Evolutionary conservation across 1,140 invertebrate species (phyloP).

Genomic region (Venturia canescens): DNA sequence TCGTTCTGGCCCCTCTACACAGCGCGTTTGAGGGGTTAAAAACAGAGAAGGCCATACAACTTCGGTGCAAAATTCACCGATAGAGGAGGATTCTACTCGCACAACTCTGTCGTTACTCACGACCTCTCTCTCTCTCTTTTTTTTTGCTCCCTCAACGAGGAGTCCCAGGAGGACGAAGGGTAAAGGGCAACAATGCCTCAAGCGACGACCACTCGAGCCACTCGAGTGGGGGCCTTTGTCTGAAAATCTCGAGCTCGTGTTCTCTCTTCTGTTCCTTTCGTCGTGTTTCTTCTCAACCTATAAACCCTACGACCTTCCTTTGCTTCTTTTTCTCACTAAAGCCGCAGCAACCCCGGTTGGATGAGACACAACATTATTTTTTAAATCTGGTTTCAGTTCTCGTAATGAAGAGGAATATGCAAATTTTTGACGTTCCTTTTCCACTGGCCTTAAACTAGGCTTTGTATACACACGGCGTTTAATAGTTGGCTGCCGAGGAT

Average conservation of each 20-base stretch:
- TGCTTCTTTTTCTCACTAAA: slow-evolving; percentile 4
- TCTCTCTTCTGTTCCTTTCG: slow-evolving; percentile 37
- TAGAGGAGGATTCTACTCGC: background rate
- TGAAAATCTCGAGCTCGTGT: slow-evolving; percentile 60
- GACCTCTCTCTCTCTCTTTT: background rate
- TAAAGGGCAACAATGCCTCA: slow-evolving; percentile 68
- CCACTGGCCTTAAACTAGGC: background rate
- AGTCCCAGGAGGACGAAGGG: slow-evolving; percentile 51
- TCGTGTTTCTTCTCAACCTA: slow-evolving; percentile 34
- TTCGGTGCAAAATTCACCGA: slow-evolving; percentile 5
- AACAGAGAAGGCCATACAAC: background rate
- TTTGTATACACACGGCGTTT: background rate
- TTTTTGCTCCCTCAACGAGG: slow-evolving; percentile 35
- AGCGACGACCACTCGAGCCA: slow-evolving; percentile 63
- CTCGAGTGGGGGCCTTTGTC: slow-evolving; percentile 61
- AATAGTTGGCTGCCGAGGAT: slow-evolving; percentile 34
- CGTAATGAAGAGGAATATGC: background rate
- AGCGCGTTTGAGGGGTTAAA: background rate
- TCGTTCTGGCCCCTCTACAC: background rate
- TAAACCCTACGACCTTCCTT: slow-evolving; percentile 34
- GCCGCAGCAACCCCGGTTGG: background rate
- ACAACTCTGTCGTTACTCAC: background rate
- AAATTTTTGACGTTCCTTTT: background rate
- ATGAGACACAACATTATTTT: slow-evolving; percentile 8
- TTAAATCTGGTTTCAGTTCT: slow-evolving; percentile 11